Conservation (phyloP, 2,113 vertebrate genomes). For the Reinhardtius hippoglossoides region DNA sequence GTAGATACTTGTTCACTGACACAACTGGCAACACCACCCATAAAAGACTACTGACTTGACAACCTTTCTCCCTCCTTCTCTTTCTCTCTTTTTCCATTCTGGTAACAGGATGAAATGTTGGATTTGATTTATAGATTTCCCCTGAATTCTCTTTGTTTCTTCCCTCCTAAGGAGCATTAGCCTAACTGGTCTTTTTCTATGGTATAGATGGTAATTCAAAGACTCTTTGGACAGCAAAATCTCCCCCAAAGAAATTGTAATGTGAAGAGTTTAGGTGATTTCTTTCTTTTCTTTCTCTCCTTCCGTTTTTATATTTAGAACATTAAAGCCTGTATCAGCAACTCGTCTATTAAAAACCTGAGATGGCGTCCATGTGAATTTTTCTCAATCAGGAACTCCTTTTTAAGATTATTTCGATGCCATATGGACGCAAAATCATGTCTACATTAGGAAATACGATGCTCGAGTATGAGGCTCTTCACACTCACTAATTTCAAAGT, state of each 20-base stretch:
- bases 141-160: conserved; percentile 63
- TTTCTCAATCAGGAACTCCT: no score
- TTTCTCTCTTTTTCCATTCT: conserved; percentile 85
- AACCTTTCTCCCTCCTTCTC: conserved; percentile 86
- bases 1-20: conserved; percentile 93
- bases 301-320: conserved; percentile 64
- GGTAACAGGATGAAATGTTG: conserved; percentile 87
- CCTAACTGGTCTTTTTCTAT: conserved; percentile 95
- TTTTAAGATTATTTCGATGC: no score
- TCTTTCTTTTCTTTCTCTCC: conserved; percentile 48
- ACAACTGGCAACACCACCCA: conserved; percentile 94
- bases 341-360: no score
- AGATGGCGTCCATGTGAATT: no score
- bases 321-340: no score
- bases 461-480: no score
- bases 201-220: conserved; percentile 89
- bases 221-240: conserved; percentile 89
- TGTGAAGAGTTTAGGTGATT: conserved; percentile 93
- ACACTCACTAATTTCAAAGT: no score
- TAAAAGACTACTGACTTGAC: conserved; percentile 98
- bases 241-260: conserved; percentile 85
- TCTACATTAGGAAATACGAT: no score
- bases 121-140: conserved; percentile 74
- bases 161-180: conserved; percentile 90
- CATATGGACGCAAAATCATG: no score